A percentile compares a stretch with the other conserved stretches of the same genome.
phyloP scores from a whole-genome alignment of 1,140 invertebrate genomes.

The Orius laevigatus region DNA sequence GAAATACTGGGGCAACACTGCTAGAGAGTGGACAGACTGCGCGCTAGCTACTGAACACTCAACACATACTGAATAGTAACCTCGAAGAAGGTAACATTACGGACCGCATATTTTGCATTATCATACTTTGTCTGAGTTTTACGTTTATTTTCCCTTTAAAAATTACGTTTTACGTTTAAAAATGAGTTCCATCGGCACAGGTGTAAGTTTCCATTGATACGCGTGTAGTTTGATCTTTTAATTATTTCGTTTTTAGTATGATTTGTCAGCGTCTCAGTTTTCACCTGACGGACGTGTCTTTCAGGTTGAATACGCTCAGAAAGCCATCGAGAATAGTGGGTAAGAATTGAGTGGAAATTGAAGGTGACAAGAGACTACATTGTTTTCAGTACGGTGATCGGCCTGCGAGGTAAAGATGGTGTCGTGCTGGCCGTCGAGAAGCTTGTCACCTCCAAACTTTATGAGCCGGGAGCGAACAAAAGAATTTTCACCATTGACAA shows the following conservation, averaged over 20 bases:
- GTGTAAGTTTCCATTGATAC: constrained; percentile 44
- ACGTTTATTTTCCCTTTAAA: neutral
- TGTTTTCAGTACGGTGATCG: constrained; percentile 73
- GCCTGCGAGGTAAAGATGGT: constrained; percentile 86
- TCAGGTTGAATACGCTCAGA: constrained; percentile 98
- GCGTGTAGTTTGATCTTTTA: neutral
- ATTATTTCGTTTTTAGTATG: constrained; percentile 55
- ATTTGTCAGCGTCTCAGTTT: constrained; percentile 98
- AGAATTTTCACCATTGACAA: constrained; percentile 87
- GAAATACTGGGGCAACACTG: no score
- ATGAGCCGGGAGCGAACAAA: constrained; percentile 85
- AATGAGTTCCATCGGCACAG: constrained; percentile 94
- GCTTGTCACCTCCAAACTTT: constrained; percentile 89
- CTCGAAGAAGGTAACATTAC: no score
- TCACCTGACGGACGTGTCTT: constrained; percentile 97
- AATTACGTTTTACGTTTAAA: constrained; percentile 19
- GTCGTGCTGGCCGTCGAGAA: constrained; percentile 97
- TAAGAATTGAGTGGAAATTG: constrained; percentile 26
- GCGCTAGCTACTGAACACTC: no score
- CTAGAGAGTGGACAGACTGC: no score
- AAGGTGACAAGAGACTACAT: no score
- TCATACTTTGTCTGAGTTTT: no score
- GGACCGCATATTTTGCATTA: no score
- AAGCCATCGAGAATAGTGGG: constrained; percentile 98
- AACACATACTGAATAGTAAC: no score